Conservation (phyloP, 2,113 vertebrate genomes). For the Rattus norvegicus region DNA sequence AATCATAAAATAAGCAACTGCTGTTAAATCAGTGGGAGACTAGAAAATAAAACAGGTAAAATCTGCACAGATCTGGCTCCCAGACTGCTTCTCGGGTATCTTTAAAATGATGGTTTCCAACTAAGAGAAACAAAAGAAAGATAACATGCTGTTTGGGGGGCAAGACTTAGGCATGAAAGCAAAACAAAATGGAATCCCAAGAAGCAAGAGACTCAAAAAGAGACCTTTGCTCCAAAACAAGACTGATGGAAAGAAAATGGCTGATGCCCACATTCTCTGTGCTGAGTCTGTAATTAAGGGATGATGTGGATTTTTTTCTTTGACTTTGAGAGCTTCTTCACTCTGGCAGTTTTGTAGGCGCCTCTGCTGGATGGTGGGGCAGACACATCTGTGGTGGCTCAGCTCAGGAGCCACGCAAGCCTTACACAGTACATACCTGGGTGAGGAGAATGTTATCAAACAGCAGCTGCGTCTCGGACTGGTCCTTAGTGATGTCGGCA, state of each 20-base stretch:
- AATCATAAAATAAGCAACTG: background rate
- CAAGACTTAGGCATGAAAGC: background rate
- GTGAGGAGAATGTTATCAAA: conserved; percentile 93
- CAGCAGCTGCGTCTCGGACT: conserved; percentile 91
- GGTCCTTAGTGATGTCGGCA: conserved; percentile 93
- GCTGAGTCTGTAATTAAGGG: background rate
- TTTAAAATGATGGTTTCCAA: conserved; percentile 11
- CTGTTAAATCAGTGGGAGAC: background rate
- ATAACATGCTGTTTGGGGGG: background rate
- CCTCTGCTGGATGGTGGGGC: rapidly evolving
- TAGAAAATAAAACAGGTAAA: background rate
- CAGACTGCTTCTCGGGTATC: background rate
- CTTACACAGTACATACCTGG: conserved; percentile 84
- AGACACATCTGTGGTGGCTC: background rate
- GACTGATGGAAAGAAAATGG: background rate
- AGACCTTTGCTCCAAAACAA: background rate
- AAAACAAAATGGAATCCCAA: background rate
- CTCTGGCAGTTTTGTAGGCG: background rate
- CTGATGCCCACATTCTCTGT: background rate
- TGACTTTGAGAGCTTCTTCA: background rate
- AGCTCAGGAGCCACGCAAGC: background rate
- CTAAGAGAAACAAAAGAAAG: background rate
- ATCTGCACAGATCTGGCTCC: background rate
- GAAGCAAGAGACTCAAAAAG: background rate
- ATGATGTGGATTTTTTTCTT: background rate